Base-by-base conservation (phyloP, 2,888 invertebrate genomes). In the Chloroclysta siterata region DNA sequence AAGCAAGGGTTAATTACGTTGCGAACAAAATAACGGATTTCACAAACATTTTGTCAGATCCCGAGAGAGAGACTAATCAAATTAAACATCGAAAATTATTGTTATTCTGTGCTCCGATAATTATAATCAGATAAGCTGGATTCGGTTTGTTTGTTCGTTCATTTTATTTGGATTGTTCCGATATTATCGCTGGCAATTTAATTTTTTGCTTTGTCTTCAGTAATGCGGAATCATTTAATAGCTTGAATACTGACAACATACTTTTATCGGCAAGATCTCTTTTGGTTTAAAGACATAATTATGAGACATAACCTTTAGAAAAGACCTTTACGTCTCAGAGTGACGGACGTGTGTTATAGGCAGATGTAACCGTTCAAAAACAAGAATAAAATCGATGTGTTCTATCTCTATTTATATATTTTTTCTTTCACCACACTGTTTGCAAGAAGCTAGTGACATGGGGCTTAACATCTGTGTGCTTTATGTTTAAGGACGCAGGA, bases 141-240 rank as follows among this genome's bases (percentile, higher is more conserved):
- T 72, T 72, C 71, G 62, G 73, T 77, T 73, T 75, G 69, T 76
- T 76, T 77, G 76, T 79, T 77, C 73, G 72, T 72, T 73, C 69
- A 76, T 80, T 78, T 69, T 50, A 55, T 58, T 53, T 10, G 53
- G 36, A 63, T 58, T 44, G 64, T 51, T 41, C 56, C 29, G 59
- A 64, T 62, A 53, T 36, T 50, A 53, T 55, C n/a, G 28, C 46
- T 15, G 14, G 41, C 56, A 6, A 48, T 53, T 8, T 52, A 53
- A 52, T 51, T 59, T 55, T 55, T 48, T 51, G 47, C 22, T 41
- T 29, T 50, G 14, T 53, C 36, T 36, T 48, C n/a, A 47, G 13
- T 42, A n/a, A 42, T 7, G 47, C 13, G 15, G 15, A 47, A 17
- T 47, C 8, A 46, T 15, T 46, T 15, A 46, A 2, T 10, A 17